Percentiles rank a stretch among this genome's conserved stretches.
These are phyloP conservation scores for Anser cygnoides DNA, from an alignment of 2,113 vertebrate genomes.

Conservation along the genomic window DNA sequence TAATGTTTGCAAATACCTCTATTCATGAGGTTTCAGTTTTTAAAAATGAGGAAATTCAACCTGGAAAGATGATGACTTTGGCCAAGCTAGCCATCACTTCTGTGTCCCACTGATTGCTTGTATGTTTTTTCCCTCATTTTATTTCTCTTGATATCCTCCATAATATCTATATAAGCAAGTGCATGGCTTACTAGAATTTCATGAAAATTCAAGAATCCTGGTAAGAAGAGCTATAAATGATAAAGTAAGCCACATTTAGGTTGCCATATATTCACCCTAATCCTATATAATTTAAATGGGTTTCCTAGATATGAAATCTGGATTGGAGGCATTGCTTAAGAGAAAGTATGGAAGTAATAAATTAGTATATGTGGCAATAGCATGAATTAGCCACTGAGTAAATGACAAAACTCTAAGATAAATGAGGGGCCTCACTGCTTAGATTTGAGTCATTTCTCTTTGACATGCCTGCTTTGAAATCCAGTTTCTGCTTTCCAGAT, in stretches of 20 bases:
- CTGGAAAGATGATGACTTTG: background rate
- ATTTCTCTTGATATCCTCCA: background rate
- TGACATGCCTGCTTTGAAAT: background rate
- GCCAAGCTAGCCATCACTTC: background rate
- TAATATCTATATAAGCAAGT: background rate
- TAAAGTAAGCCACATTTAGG: background rate
- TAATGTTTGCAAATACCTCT: background rate
- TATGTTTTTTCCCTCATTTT: background rate
- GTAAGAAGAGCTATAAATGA: background rate
- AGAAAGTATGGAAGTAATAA: background rate
- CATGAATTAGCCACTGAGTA: background rate
- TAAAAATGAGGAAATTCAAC: background rate
- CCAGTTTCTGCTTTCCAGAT: background rate
- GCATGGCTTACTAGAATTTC: background rate
- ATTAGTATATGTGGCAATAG: background rate
- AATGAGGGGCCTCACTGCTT: rapidly evolving
- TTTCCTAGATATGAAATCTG: background rate
- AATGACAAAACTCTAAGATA: background rate
- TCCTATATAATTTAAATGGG: background rate
- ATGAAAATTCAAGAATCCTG: background rate
- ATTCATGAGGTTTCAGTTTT: background rate
- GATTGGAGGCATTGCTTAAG: background rate
- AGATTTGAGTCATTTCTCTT: background rate
- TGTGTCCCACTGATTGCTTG: background rate
- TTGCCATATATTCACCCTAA: background rate